phyloP scores from a whole-genome alignment of 2,797 vertebrate species.

The Aldrovandia affinis region DNA sequence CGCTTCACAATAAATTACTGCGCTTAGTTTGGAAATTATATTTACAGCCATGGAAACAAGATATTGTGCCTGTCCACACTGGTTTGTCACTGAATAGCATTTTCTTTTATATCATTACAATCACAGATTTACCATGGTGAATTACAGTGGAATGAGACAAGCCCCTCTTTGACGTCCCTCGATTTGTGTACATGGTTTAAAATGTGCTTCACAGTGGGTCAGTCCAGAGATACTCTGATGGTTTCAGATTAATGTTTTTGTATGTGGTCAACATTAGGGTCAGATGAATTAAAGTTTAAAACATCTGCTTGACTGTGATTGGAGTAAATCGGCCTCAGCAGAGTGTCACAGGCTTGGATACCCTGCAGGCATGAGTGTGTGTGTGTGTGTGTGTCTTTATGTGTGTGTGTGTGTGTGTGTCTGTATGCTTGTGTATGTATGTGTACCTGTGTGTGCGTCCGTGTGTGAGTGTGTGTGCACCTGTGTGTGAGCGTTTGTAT shows the following conservation, averaged over 20 bases:
- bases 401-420: too few relatives aligned
- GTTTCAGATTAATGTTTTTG: neutral
- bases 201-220: neutral
- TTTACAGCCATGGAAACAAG: conserved; percentile 17
- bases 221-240: neutral
- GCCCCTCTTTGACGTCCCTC: neutral
- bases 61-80: neutral
- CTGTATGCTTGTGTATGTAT: neutral
- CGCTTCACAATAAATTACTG: conserved; percentile 25
- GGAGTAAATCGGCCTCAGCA: neutral
- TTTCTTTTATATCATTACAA: conserved; percentile 15
- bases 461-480: neutral
- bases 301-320: neutral
- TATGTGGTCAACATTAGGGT: neutral
- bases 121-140: conserved; percentile 21
- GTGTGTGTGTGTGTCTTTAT: neutral
- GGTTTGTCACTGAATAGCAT: neutral
- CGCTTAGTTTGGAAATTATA: conserved; percentile 23
- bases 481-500: too few relatives aligned
- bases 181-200: neutral
- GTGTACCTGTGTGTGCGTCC: neutral
- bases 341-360: neutral
- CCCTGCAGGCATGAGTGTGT: too few relatives aligned
- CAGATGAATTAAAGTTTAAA: neutral
- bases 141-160: conserved; percentile 16